These are phyloP conservation scores for Drosophila biarmipes DNA, from an alignment of 1,140 invertebrate species.

Conservation along the genomic window DNA sequence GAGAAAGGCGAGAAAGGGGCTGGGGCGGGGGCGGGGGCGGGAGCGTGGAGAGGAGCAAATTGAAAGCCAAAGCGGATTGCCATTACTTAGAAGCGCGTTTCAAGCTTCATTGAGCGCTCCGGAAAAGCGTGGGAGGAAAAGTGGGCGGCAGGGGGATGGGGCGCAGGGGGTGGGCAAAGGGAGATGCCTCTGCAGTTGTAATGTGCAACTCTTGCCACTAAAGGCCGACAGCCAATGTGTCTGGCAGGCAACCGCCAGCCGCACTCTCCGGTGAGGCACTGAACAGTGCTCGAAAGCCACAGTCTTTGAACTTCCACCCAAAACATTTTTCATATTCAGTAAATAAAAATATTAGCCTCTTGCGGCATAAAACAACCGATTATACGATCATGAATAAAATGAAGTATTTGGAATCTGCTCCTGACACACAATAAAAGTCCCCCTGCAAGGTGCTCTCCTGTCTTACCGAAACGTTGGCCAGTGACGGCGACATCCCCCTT, in stretches of 20 bases:
- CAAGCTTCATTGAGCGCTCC: constrained; percentile 59
- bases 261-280: not conserved
- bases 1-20: too few relatives aligned
- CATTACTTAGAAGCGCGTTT: constrained; percentile 69
- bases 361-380: too few relatives aligned
- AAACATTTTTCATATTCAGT: not conserved
- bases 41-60: constrained; percentile 33
- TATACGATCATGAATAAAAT: too few relatives aligned
- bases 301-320: not conserved
- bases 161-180: not conserved
- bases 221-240: constrained; percentile 7
- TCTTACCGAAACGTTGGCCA: not conserved
- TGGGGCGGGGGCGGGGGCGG: not conserved
- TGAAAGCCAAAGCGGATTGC: constrained; percentile 73
- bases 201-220: constrained; percentile 30
- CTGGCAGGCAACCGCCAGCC: not conserved
- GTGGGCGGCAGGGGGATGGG: not conserved
- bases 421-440: not conserved
- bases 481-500: not conserved
- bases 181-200: constrained; percentile 13
- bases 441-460: not conserved
- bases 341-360: too few relatives aligned
- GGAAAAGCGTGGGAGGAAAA: constrained; percentile 7
- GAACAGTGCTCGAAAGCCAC: not conserved
- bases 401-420: too few relatives aligned